These are phyloP conservation scores for Lagorchestes hirsutus DNA, from an alignment of 2,797 vertebrate genomes.

Conservation along the genomic window DNA sequence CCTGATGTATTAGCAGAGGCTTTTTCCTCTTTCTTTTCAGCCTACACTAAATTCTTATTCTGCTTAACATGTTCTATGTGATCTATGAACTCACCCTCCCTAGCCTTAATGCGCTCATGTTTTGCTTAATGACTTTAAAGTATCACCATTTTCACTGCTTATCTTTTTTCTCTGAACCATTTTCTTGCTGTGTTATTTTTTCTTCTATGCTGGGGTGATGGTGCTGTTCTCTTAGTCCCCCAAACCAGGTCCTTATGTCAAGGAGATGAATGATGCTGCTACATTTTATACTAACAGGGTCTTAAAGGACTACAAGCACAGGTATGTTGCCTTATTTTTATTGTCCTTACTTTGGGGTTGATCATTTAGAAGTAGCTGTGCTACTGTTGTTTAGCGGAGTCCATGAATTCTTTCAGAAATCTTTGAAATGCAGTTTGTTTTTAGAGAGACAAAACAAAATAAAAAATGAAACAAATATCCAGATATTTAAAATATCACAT, in stretches of 20 bases:
- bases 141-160: constrained; percentile 24
- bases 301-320: constrained; percentile 98
- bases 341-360: constrained; percentile 2
- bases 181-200: constrained; percentile 80
- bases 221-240: constrained; percentile 88
- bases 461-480: background rate
- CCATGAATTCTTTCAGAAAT: constrained; percentile 10
- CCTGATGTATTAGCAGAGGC: constrained; percentile 22
- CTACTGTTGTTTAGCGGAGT: background rate
- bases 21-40: constrained; percentile 65
- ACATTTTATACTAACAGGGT: constrained; percentile 99
- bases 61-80: background rate
- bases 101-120: background rate
- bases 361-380: constrained; percentile 37
- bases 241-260: constrained; percentile 97
- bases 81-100: background rate
- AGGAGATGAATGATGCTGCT: constrained; percentile 99
- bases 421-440: constrained; percentile 12
- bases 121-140: constrained; percentile 6
- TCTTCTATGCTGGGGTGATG: constrained; percentile 82
- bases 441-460: background rate
- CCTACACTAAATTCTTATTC: background rate
- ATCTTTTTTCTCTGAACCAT: constrained; percentile 57
- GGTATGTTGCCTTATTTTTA: constrained; percentile 86
- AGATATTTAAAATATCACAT: constrained; percentile 18